A percentile compares a stretch with the other conserved stretches of the same genome.
Conservation (phyloP, 2,113 vertebrate genomes). For the Pyrgilauda ruficollis region DNA sequence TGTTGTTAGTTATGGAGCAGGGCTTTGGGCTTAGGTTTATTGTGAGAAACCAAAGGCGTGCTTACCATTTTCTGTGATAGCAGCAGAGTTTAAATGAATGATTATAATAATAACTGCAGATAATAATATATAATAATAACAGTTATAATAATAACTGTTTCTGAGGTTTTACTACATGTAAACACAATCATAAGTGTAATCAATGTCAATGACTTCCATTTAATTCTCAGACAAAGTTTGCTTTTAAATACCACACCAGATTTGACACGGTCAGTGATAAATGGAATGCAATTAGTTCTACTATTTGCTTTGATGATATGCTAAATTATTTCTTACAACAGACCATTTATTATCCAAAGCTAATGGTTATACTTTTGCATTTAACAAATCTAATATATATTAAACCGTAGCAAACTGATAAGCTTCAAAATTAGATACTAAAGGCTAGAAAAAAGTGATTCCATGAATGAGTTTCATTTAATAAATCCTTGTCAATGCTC, state of each 20-base stretch:
- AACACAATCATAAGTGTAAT: slow-evolving; percentile 3
- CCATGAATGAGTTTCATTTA: neutral
- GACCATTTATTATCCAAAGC: slow-evolving; percentile 43
- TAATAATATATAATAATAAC: no score
- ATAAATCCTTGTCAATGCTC: neutral
- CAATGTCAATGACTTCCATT: slow-evolving; percentile 29
- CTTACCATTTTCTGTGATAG: neutral
- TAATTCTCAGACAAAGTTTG: slow-evolving; percentile 36
- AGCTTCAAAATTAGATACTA: neutral
- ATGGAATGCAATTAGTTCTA: slow-evolving; percentile 59
- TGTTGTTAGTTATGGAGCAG: neutral
- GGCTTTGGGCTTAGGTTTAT: neutral
- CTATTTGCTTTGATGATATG: slow-evolving; percentile 57
- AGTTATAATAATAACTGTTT: neutral
- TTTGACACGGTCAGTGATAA: slow-evolving; percentile 41
- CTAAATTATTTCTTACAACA: slow-evolving; percentile 66
- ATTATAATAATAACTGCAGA: neutral
- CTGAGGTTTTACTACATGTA: neutral
- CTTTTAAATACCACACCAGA: slow-evolving; percentile 40
- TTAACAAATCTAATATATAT: slow-evolving; percentile 20
- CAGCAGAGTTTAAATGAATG: neutral
- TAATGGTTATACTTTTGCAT: slow-evolving; percentile 16
- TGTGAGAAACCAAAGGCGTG: neutral
- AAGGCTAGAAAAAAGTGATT: neutral
- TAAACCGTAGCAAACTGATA: slow-evolving; percentile 15